Evolutionary conservation across 2,797 vertebrate species (phyloP).

Genomic region (Eulemur rubriventer): DNA sequence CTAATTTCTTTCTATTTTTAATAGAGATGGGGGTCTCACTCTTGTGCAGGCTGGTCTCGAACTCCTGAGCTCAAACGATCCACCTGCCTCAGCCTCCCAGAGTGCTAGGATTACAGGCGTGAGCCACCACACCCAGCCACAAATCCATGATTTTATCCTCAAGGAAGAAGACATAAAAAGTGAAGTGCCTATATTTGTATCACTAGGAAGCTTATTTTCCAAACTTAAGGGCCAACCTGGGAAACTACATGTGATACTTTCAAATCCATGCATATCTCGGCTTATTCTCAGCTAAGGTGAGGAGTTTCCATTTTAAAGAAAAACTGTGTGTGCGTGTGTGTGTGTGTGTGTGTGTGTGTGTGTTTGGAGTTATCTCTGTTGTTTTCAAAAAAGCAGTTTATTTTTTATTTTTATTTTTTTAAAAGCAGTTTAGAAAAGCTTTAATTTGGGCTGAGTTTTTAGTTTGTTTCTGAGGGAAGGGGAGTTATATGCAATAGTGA

Average conservation of each 20-base stretch:
- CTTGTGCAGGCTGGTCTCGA: no score
- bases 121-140: background rate
- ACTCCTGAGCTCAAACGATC: no score
- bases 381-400: background rate
- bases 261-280: background rate
- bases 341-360: background rate
- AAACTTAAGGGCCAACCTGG: background rate
- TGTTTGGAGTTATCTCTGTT: background rate
- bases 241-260: background rate
- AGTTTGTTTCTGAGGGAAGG: slow-evolving; percentile 9
- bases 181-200: background rate
- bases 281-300: background rate
- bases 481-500: background rate
- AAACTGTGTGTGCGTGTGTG: background rate
- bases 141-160: background rate
- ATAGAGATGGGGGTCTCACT: no score
- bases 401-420: no score
- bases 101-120: no score
- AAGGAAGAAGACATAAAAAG: slow-evolving; percentile 39
- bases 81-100: no score
- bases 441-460: background rate
- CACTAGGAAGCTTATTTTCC: background rate
- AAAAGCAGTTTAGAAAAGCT: background rate
- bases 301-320: background rate
- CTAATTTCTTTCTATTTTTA: no score